Evolutionary conservation across 2,888 invertebrate species (phyloP), one percentile per base, ranked within the genome.

Genomic region (Liodrosophila aerea): DNA sequence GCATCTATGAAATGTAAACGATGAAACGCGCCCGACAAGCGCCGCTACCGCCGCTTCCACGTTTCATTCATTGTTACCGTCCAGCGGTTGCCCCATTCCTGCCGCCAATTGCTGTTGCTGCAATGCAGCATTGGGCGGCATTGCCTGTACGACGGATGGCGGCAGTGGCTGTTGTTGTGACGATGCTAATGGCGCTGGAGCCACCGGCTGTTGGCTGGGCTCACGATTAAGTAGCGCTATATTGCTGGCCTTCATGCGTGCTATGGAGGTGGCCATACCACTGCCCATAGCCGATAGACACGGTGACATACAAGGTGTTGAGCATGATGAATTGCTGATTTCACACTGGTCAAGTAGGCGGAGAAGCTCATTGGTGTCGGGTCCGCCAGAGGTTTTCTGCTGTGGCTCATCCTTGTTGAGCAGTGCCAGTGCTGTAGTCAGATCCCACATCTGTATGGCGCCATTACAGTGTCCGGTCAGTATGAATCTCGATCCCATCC

Each of bases 391-490:
- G 61, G 73, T 87, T 82, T 94, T 89, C 64, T 87, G 88, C 82
- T 76, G 85, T 2, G 97, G 97, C 7, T 98, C 97, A 49, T 97
- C 96, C 81, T 94, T 94, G 2, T 91, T 91, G 41, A 86, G 80
- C 70, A 95, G 92, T 90, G 98, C 97, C 49, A 99, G 91, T 9
- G 97, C 98, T 7, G 97, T 98, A 9, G 98, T 98, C 62, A 99
- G 92, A 91, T 99, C 99, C 98, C 99, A 99, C 96, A 99, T 97
- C 91, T 98, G 98, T 62, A 98, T 94, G 36, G 95, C 95, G 43
- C 98, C 98, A 73, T 96, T 97, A 33, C 95, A 94, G 88, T 98
- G 98, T 0, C 98, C 98, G 18, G 97, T 97, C 37, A 98, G 94
- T 84, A 98, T 93, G 87, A 97, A 95, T 37, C 98, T 91, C 7